Base-by-base conservation (phyloP, 2,888 invertebrate species). In the Eurytoma adleriae region DNA sequence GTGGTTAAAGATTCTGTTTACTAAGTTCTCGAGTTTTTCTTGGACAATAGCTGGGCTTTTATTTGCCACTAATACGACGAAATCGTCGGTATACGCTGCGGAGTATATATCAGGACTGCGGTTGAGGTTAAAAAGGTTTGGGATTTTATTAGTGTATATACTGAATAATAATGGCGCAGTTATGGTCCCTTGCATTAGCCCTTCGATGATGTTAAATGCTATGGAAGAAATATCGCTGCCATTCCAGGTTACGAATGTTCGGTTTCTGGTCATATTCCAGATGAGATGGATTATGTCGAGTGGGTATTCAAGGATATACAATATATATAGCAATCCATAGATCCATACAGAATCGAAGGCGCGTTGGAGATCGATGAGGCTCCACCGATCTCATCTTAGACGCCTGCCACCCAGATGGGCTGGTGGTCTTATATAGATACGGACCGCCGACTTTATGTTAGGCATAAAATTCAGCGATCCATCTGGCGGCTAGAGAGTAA, bases 291-390 rank as follows among this genome's bases (percentile, higher is more conserved):
- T 75, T 0, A 81, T 5, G 18, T 76, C 40, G 3, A 16, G 54
- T 0, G 84, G 79, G 10, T 81, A 81, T 2, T 76, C 7, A 10
- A 71, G 69, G n/a, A n/a, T 54, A 79, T 30, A 0, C 62, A 56
- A 5, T 81, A 76, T 81, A 18, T 61, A 83, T 10, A 82, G 73
- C 1, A 83, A 30, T 0, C 78, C 81, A 5, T 82, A 69, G 1
- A 82, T 57, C 83, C 81, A 84, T 0, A 84, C 80, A 0, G 83
- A 62, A 5, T 83, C 83, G 3, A 83, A 84, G 0, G 82, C 82
- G 62, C 83, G 83, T 40, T 84, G 82, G 0, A 85, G 14, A 2
- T 84, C 83, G 0, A 83, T 71, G 10, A 83, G n/a, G 13, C n/a
- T n/a, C n/a, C n/a, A n/a, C n/a, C n/a, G n/a, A n/a, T n/a, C n/a